Percentiles rank a stretch among this genome's conserved stretches.
These are phyloP conservation scores for Enteromius treurensis DNA, from an alignment of 2,797 vertebrate genomes.

Conservation along the genomic window DNA sequence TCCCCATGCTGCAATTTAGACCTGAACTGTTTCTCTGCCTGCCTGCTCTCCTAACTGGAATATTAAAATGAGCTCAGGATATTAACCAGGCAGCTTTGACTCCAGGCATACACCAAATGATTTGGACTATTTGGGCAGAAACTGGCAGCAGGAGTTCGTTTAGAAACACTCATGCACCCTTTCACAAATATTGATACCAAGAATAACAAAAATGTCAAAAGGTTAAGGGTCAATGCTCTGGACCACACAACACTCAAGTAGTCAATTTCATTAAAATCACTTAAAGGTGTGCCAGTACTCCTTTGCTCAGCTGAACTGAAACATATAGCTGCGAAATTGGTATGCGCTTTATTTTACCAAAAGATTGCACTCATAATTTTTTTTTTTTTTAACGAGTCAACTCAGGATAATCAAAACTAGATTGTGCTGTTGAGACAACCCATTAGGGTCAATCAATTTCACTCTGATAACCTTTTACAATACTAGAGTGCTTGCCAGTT, in stretches of 20 bases:
- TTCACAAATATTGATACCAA: slow-evolving; percentile 26
- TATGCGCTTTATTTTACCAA: background rate
- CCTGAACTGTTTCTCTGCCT: background rate
- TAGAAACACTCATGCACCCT: slow-evolving; percentile 3
- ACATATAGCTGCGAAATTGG: background rate
- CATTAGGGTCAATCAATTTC: slow-evolving; percentile 49
- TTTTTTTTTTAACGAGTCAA: background rate
- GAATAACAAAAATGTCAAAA: slow-evolving; percentile 56
- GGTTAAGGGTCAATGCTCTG: slow-evolving; percentile 50
- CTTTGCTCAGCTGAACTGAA: background rate
- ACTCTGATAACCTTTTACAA: slow-evolving; percentile 58
- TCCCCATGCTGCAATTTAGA: background rate
- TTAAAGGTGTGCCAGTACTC: background rate
- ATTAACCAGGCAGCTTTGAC: slow-evolving; percentile 1
- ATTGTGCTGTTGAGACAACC: slow-evolving; percentile 11
- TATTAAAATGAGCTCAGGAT: background rate
- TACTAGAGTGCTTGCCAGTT: slow-evolving; percentile 9
- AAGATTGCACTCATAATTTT: background rate
- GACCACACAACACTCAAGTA: background rate
- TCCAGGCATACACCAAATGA: background rate
- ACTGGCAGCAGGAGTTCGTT: background rate
- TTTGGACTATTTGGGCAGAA: background rate
- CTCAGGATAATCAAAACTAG: background rate
- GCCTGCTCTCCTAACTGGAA: slow-evolving; percentile 4
- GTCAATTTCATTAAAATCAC: background rate